Base-by-base conservation (phyloP, 2,888 invertebrate genomes). In the Diaprepes abbreviatus region DNA sequence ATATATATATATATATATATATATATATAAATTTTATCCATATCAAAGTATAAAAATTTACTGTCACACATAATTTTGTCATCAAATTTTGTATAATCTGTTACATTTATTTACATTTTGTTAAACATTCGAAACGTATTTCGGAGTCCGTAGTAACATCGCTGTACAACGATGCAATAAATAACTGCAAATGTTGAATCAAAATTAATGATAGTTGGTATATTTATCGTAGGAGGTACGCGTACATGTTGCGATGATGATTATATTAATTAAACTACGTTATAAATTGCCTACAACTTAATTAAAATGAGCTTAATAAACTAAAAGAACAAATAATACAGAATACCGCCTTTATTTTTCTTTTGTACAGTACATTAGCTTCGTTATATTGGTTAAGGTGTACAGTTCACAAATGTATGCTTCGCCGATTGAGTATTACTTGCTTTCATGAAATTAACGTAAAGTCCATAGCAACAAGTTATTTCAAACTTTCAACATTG, bases 211-310 rank as follows among this genome's bases (percentile, higher is more conserved):
- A 71, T 62, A 14, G 50, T 59, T 59, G 35, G 48, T 52, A 45
- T 64, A 71, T 71, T 64, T 60, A 71, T 64, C 70, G 70, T 73
- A 71, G 73, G 73, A 73, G 67, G 72, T 72, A 65, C 69, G 35
- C 63, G 72, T 66, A 59, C 66, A 66, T 70, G 70, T 66, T 67
- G 50, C 73, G 59, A 73, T 66, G 76, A 75, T 75, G 74, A 76
- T 76, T 74, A 74, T 70, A 74, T 76, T 77, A 76, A 76, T 77
- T 76, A 75, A 73, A 73, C 68, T 57, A 33, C 55, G 62, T 71
- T 70, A 75, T 76, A 74, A 74, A 72, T 73, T 68, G 68, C 72
- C 69, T 72, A 74, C 74, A 74, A 75, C 75, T 75, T 74, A 75
- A 76, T 77, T 76, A 75, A 69, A 74, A 60, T 59, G 62, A 36